These are phyloP conservation scores for Chelmon rostratus DNA, from an alignment of 2,797 vertebrate species.

Conservation along the genomic window DNA sequence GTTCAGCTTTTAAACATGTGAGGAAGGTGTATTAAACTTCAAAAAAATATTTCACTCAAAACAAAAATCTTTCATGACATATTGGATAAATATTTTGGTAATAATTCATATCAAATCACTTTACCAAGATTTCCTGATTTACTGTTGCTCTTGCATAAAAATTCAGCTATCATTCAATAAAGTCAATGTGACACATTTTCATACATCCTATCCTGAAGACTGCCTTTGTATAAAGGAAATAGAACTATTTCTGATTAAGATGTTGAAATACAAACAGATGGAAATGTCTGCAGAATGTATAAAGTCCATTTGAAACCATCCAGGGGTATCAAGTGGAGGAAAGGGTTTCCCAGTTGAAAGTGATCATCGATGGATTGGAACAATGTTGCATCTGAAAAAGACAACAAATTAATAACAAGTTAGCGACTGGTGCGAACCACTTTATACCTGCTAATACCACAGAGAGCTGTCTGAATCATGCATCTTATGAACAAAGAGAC, in stretches of 20 bases:
- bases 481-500: not conserved
- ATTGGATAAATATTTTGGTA: not conserved
- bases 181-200: conserved; percentile 19
- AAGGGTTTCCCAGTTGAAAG: not conserved
- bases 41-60: not conserved
- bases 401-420: conserved; percentile 3
- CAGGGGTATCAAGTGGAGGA: not conserved
- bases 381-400: conserved; percentile 85
- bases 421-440: not conserved
- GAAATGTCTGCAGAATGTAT: conserved; percentile 21
- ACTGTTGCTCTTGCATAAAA: not conserved
- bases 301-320: conserved; percentile 34
- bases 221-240: conserved; percentile 10
- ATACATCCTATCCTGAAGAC: not conserved
- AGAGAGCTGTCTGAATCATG: not conserved
- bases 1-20: conserved; percentile 5
- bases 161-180: conserved; percentile 15
- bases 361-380: conserved; percentile 81
- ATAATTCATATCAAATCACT: not conserved
- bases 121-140: not conserved
- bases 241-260: conserved; percentile 12
- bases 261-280: conserved; percentile 13
- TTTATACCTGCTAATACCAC: not conserved
- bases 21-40: not conserved
- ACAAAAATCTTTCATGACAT: conserved; percentile 3